Percentiles rank a stretch among this genome's conserved stretches.
Conservation (phyloP, 2,113 vertebrate species). For the Oreochromis aureus region DNA sequence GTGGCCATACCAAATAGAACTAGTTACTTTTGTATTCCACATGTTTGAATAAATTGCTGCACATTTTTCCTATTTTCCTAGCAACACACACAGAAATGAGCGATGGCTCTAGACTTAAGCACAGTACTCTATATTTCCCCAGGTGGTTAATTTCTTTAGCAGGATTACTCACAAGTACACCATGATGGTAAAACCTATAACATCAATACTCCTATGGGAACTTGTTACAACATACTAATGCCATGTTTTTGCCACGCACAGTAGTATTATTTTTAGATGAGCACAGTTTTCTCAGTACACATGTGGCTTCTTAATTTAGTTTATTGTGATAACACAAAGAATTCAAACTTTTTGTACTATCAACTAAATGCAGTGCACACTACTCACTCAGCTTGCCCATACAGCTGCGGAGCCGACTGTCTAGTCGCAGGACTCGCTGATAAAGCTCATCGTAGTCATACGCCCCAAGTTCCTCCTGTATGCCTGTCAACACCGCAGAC, state of each 20-base stretch:
- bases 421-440: slow-evolving; percentile 86
- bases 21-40: not conserved
- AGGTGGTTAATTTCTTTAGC: not conserved
- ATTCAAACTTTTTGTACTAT: not conserved
- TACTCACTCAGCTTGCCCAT: slow-evolving; percentile 99
- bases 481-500: slow-evolving; percentile 85
- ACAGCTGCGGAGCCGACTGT: slow-evolving; percentile 89
- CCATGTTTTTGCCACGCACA: not conserved
- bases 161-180: not conserved
- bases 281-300: not conserved
- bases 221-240: not conserved
- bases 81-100: not conserved
- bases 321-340: not conserved
- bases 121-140: not conserved
- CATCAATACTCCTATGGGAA: not conserved
- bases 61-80: not conserved
- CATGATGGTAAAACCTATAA: not conserved
- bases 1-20: not conserved
- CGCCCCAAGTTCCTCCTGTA: slow-evolving; percentile 95
- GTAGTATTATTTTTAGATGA: not conserved
- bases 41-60: not conserved
- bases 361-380: not conserved
- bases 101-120: not conserved
- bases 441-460: slow-evolving; percentile 97
- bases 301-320: not conserved